Percentiles rank a stretch among this genome's conserved stretches.
These are phyloP conservation scores for Opisthocomus hoazin DNA, from an alignment of 2,113 vertebrate species.

Conservation along the genomic window DNA sequence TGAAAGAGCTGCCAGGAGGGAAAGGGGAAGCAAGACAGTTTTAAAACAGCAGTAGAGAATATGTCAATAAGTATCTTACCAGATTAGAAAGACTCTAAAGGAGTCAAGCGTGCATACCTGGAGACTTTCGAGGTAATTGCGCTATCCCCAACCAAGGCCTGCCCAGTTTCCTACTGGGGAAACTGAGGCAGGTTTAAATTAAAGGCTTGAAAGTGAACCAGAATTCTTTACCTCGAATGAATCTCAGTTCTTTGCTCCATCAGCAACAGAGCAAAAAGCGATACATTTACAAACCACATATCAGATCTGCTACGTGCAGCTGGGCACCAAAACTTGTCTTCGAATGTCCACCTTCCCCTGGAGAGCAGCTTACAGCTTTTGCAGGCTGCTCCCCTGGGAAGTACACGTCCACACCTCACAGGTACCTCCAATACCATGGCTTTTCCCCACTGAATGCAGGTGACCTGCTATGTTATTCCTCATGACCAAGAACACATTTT, in stretches of 20 bases:
- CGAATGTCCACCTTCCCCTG: rapidly evolving
- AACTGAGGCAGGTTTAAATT: not conserved
- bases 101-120: not conserved
- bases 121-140: not conserved
- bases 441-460: not conserved
- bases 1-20: not conserved
- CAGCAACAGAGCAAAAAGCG: rapidly evolving
- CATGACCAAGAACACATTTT: not conserved
- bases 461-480: not conserved
- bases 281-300: not conserved
- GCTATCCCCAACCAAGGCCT: not conserved
- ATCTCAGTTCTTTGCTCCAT: not conserved
- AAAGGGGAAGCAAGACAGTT: not conserved
- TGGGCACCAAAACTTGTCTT: not conserved
- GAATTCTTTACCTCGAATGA: not conserved
- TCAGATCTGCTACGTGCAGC: not conserved
- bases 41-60: not conserved
- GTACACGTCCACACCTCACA: rapidly evolving
- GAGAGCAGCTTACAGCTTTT: not conserved
- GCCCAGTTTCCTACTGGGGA: not conserved
- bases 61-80: not conserved
- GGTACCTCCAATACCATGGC: not conserved
- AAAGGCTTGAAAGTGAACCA: not conserved
- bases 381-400: not conserved
- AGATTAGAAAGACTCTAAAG: not conserved